Evolutionary conservation across 2,113 vertebrate species (phyloP), one percentile per base, ranked within the genome.

Genomic region (Rhinopithecus roxellana): DNA sequence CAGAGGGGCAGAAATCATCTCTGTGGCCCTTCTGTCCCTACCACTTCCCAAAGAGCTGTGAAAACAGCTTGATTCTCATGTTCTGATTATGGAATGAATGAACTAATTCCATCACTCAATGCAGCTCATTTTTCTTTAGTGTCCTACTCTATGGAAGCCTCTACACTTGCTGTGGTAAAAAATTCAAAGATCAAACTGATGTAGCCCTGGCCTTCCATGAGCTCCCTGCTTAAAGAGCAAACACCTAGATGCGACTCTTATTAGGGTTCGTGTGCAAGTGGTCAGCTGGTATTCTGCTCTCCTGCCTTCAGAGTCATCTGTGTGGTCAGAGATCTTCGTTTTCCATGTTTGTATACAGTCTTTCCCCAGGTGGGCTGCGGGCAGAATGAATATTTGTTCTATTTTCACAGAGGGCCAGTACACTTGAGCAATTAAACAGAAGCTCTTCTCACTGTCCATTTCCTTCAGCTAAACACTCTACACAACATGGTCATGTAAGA

Each of bases 341-440:
- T 77, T 57, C 64, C 38, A n/a, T 40, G 45, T 82, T 75, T 86
- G 82, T 78, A 17, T 23, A 74, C 27, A 38, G 45, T 78, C 50
- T 89, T 85, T 85, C 45, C 23, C 32, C 57, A 57, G 30, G 57
- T 8, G 35, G 69, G 52, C 59, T n/a, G 38, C 93, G 35, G 59
- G 35, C 10, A 69, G 81, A 90, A 72, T 70, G 38, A 88, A 69
- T 52, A 85, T 61, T 35, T 84, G 35, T 84, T 59, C 45, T 85
- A n/a, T 75, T 82, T 75, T 89, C 99, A 98, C 98, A 98, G 98
- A 99, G 98, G 99, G 98, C 95, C 98, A 99, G 99, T 98, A 98
- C 98, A 98, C 99, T 99, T 99, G 98, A 99, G 98, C 97, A 98
- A 99, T 99, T 99, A 99, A 99, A 99, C 98, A 98, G 98, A 97